phyloP scores from a whole-genome alignment of 2,888 invertebrate genomes.

The Pyrrhia umbra region DNA sequence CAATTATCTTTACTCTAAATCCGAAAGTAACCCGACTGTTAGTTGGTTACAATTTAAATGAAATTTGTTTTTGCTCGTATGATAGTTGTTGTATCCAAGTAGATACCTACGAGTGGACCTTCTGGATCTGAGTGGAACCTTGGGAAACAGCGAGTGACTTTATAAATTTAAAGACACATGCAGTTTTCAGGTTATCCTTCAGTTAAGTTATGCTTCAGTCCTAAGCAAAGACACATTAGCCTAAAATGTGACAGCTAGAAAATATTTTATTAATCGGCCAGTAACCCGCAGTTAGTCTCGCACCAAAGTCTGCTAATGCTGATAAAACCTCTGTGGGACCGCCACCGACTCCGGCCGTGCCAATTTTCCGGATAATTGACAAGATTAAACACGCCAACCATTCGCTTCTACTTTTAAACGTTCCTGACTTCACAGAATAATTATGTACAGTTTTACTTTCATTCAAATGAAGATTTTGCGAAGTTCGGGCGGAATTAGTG shows the following conservation, averaged over 20 bases:
- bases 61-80: not conserved
- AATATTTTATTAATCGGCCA: slow-evolving; percentile 35
- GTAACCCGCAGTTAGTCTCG: slow-evolving; percentile 41
- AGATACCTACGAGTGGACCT: too few species aligned
- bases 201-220: too few species aligned
- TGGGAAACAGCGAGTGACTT: too few species aligned
- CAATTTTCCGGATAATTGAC: slow-evolving; percentile 83
- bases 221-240: not conserved
- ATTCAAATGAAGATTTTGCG: slow-evolving; percentile 75
- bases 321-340: slow-evolving; percentile 65
- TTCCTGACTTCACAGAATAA: slow-evolving; percentile 77
- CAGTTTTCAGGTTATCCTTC: too few species aligned
- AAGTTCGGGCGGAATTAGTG: slow-evolving; percentile 66
- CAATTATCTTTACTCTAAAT: not conserved
- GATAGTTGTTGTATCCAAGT: too few species aligned
- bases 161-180: too few species aligned
- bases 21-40: too few species aligned
- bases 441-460: slow-evolving; percentile 75
- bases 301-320: slow-evolving; percentile 45
- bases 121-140: too few species aligned
- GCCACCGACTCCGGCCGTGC: slow-evolving; percentile 62
- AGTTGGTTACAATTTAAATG: too few species aligned
- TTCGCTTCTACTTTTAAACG: slow-evolving; percentile 74
- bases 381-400: slow-evolving; percentile 79
- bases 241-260: slow-evolving; percentile 28